Conservation (phyloP, 2,113 vertebrate species). For the Pleuronectes platessa region DNA sequence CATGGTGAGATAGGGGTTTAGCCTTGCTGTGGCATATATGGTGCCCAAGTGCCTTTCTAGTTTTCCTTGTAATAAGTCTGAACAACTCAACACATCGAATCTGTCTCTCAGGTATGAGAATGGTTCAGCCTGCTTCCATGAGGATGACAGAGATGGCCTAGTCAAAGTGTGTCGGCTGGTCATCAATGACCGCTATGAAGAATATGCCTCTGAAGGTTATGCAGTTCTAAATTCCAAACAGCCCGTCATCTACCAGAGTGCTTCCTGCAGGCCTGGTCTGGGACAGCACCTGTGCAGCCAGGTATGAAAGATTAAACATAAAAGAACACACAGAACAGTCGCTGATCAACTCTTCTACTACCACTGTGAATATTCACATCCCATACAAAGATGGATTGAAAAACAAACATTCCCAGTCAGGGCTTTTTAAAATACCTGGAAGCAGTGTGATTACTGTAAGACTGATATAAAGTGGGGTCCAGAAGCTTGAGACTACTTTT, state of each 20-base stretch:
- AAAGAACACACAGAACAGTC: not conserved
- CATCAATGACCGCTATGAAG: slow-evolving; percentile 92
- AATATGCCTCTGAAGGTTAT: slow-evolving; percentile 92
- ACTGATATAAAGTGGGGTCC: too few species aligned
- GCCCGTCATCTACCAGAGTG: slow-evolving; percentile 94
- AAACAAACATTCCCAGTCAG: too few species aligned
- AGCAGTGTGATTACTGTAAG: too few species aligned
- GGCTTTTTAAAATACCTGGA: too few species aligned
- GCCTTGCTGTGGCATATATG: too few species aligned
- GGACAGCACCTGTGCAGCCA: slow-evolving; percentile 94
- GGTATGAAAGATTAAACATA: slow-evolving; percentile 75
- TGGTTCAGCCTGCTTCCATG: slow-evolving; percentile 95
- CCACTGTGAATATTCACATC: not conserved
- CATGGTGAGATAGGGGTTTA: too few species aligned
- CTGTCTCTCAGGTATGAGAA: slow-evolving; percentile 90
- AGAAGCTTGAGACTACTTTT: too few species aligned
- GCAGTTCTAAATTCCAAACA: slow-evolving; percentile 83
- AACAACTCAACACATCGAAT: not conserved
- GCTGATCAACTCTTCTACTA: not conserved
- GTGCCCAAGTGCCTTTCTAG: not conserved
- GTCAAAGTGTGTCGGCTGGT: slow-evolving; percentile 92
- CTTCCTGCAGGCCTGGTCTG: slow-evolving; percentile 90
- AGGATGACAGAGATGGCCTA: slow-evolving; percentile 94
- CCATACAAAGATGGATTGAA: too few species aligned
- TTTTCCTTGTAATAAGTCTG: not conserved